phyloP scores from a whole-genome alignment of 2,113 vertebrate genomes.

The Porphyrio hochstetteri region DNA sequence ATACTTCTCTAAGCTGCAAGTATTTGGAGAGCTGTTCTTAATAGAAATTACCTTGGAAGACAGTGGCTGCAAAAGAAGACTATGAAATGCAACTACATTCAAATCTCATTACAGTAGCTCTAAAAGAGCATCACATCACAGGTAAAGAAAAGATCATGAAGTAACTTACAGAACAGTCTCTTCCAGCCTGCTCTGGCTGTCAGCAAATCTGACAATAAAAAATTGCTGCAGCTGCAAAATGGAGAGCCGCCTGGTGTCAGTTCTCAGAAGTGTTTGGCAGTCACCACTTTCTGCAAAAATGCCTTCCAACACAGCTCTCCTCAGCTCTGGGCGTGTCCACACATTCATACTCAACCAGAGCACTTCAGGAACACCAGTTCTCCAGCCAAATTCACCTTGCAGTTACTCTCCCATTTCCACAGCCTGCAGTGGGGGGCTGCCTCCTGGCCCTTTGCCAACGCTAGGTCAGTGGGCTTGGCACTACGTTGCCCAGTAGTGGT shows the following conservation, averaged over 20 bases:
- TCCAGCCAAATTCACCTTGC: not conserved
- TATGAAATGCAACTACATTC: not conserved
- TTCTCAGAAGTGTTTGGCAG: constrained; percentile 21
- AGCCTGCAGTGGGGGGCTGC: not conserved
- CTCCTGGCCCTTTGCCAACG: not conserved
- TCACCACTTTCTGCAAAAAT: constrained; percentile 16
- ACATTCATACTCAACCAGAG: not conserved
- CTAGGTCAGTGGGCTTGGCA: not conserved
- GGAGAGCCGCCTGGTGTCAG: not conserved
- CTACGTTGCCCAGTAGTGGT: not conserved
- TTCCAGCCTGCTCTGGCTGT: not conserved
- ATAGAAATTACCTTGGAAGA: not conserved
- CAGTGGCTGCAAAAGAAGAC: not conserved
- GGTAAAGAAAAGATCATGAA: constrained; percentile 13
- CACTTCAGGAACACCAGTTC: not conserved
- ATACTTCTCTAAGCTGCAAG: not conserved
- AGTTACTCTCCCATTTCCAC: not conserved
- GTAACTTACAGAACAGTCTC: not conserved
- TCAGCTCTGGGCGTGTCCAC: constrained; percentile 16
- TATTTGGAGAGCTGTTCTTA: not conserved
- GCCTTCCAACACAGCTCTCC: constrained; percentile 1
- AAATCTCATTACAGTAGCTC: not conserved
- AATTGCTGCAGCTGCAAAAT: constrained; percentile 28
- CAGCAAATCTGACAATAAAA: constrained; percentile 30
- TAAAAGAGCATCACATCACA: not conserved